phyloP scores from a whole-genome alignment of 2,113 vertebrate genomes.

The Echinops telfairi region DNA sequence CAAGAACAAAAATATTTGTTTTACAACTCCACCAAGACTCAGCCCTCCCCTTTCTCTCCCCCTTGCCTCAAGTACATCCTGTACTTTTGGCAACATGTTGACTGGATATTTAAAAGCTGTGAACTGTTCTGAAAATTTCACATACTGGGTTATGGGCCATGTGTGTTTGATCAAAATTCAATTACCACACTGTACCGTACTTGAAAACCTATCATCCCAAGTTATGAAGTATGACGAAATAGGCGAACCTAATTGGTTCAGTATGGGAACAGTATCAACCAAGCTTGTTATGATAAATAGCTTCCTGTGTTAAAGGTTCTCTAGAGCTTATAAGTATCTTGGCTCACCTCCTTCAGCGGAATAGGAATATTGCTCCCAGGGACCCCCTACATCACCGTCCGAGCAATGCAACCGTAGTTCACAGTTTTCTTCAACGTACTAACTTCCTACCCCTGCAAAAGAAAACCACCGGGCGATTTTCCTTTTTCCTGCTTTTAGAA shows the following conservation, averaged over 20 bases:
- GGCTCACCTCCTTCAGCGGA: constrained; percentile 89
- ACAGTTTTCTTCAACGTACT: constrained; percentile 79
- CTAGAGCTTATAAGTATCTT: constrained; percentile 91
- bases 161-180: constrained; percentile 97
- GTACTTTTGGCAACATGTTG: constrained; percentile 93
- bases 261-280: constrained; percentile 94
- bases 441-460: constrained; percentile 76
- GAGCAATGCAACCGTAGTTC: constrained; percentile 83
- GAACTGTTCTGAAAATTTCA: constrained; percentile 92
- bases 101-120: constrained; percentile 93
- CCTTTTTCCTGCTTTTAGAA: constrained; percentile 51
- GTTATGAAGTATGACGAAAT: constrained; percentile 96
- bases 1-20: constrained; percentile 91
- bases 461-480: constrained; percentile 65
- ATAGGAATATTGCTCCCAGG: constrained; percentile 89
- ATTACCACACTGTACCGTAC: constrained; percentile 93
- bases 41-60: constrained; percentile 84
- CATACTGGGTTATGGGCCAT: constrained; percentile 94
- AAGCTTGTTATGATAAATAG: constrained; percentile 95
- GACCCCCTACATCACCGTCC: constrained; percentile 89
- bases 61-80: constrained; percentile 91
- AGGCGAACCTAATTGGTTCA: constrained; percentile 94
- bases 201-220: constrained; percentile 92
- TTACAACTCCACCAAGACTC: constrained; percentile 91
- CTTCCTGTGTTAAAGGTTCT: constrained; percentile 95